A percentile compares a stretch with the other conserved stretches of the same genome.
phyloP scores from a whole-genome alignment of 2,113 vertebrate genomes.

The Salvelinus alpinus region DNA sequence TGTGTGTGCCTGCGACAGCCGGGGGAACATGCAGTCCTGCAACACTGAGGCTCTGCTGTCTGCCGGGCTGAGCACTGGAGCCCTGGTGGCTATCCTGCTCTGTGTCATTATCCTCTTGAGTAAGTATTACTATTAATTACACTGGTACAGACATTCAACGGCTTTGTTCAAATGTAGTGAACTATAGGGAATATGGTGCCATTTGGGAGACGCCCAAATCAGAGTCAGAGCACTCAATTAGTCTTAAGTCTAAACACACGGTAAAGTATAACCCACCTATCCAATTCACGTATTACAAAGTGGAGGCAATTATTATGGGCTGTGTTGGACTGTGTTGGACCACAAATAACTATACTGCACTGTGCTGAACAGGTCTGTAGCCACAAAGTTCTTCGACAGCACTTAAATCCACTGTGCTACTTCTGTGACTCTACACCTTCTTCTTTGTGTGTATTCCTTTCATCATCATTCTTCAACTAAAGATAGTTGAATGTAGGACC shows the following conservation, averaged over 20 bases:
- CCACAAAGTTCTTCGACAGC: neutral
- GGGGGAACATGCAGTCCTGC: slow-evolving; percentile 88
- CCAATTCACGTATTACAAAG: no score
- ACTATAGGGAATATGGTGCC: no score
- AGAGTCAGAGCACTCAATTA: no score
- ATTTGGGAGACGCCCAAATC: no score
- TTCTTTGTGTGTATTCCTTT: neutral
- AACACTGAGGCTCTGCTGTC: slow-evolving; percentile 85
- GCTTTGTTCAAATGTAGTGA: neutral
- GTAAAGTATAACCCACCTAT: no score
- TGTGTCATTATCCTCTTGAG: slow-evolving; percentile 89
- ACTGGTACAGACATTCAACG: neutral
- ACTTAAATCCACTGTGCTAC: no score
- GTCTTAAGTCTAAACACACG: no score
- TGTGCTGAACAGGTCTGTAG: neutral
- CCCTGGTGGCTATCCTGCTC: slow-evolving; percentile 87
- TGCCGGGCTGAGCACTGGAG: slow-evolving; percentile 87
- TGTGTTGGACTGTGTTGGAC: neutral
- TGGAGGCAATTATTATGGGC: no score
- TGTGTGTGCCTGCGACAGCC: slow-evolving; percentile 85
- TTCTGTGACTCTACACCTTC: no score
- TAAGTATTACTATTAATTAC: slow-evolving; percentile 67
- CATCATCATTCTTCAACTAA: neutral
- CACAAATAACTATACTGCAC: neutral
- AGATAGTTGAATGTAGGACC: neutral